Evolutionary conservation across 2,113 vertebrate species (phyloP), one percentile per base, ranked within the genome.

Genomic region (Xyliphius kryptos): DNA sequence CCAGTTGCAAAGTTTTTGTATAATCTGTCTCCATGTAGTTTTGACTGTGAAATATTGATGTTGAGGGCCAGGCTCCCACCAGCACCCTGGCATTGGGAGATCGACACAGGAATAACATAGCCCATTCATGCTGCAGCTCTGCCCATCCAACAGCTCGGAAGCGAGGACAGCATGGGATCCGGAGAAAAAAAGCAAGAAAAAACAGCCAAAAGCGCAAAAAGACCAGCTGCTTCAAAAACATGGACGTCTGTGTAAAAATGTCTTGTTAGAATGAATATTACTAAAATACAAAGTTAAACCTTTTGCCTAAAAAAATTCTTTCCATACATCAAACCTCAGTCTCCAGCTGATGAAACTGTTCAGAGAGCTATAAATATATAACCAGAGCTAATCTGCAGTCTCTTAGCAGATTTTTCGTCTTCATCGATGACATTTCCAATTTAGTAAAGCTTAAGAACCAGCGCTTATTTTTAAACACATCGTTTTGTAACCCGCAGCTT

Each of bases 131-230:
- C 67, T 64, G 71, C 66, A 76, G 72, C 75, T 79, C 71, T 72
- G 75, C 67, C 72, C 63, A 75, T 70, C 73, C 74, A 69, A 74
- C 74, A 66, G 74, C 72, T 70, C 78, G 76, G 68, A 74, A 83
- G 80, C 76, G 71, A 75, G 80, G 73, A 78, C 85, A 82, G 84
- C 75, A 50, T 81, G 84, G 81, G 76, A 83, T 83, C 85, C 82
- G 83, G 83, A 83, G 77, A 47, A 57, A 67, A 43, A 46, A 15
- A 58, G 26, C 71, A 59, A 52, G n/a, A 52, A 63, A 51, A 64
- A 61, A 61, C 46, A 66, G 66, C 55, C 76, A 76, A 76, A 74
- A 63, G 70, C 81, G 81, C 79, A 82, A 83, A 75, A 76, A 72
- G 75, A 73, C 77, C 84, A 85, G 84, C 85, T 86, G 85, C 82